These are phyloP conservation scores for Corticium candelabrum DNA, from an alignment of 37 sponge, comb jelly and placozoan genomes.

Conservation along the genomic window DNA sequence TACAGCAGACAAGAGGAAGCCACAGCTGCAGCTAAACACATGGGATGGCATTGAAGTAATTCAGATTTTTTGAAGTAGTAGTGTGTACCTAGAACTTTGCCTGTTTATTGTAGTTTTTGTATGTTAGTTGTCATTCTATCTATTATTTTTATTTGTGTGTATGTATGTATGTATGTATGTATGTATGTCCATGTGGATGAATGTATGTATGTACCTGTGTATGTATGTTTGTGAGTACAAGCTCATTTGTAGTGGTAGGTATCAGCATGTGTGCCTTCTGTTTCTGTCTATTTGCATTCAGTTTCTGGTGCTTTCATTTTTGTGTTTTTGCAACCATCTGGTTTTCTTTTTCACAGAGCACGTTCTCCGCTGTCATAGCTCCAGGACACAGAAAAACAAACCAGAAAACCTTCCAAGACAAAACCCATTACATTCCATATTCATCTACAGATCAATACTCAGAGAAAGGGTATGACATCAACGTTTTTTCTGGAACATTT, in stretches of 20 bases:
- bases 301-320: too few species aligned
- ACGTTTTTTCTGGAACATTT: background rate
- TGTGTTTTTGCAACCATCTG: too few species aligned
- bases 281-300: too few species aligned
- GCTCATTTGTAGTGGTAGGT: too few species aligned
- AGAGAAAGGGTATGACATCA: conserved; percentile 46
- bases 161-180: background rate
- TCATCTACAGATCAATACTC: conserved; percentile 40
- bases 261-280: too few species aligned
- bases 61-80: too few species aligned
- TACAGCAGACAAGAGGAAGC: background rate
- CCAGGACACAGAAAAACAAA: background rate
- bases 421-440: conserved; percentile 42
- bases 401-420: conserved; percentile 10
- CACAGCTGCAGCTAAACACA: background rate
- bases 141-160: background rate
- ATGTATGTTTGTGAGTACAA: too few species aligned
- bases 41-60: too few species aligned
- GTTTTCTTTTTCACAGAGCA: too few species aligned
- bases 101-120: background rate
- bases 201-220: too few species aligned
- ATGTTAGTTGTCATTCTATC: background rate
- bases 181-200: background rate
- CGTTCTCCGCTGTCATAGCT: background rate
- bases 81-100: background rate